Conservation (phyloP, 2,888 invertebrate genomes). For the Eulithis prunata region DNA sequence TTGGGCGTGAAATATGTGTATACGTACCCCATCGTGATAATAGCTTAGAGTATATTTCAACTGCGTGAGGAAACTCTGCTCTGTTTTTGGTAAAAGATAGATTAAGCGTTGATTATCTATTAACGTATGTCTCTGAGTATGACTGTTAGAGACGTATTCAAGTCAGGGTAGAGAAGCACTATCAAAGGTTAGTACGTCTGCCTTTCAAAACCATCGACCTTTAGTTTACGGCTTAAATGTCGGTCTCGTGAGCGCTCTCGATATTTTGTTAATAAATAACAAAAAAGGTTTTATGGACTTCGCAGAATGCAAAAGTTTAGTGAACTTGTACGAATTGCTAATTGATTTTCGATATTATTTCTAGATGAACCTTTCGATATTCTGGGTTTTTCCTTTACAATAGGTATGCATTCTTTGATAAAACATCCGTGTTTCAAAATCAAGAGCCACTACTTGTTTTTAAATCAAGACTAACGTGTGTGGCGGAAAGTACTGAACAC, state of each 20-base stretch:
- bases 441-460: too few relatives aligned
- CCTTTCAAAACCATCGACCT: conserved; percentile 51
- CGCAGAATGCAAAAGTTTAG: not conserved
- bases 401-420: too few relatives aligned
- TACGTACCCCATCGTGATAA: not conserved
- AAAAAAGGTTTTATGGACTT: conserved; percentile 19
- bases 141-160: not conserved
- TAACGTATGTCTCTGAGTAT: too few relatives aligned
- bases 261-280: conserved; percentile 49
- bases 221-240: conserved; percentile 56
- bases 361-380: not conserved
- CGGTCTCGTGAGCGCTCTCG: conserved; percentile 45
- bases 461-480: too few relatives aligned
- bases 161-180: conserved; percentile 24
- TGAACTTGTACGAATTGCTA: not conserved
- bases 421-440: too few relatives aligned
- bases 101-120: too few relatives aligned
- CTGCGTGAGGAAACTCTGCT: too few relatives aligned
- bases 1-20: conserved; percentile 1
- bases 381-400: too few relatives aligned
- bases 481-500: too few relatives aligned
- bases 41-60: too few relatives aligned
- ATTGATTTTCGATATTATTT: not conserved
- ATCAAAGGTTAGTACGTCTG: conserved; percentile 42
- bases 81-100: too few relatives aligned